Percentiles rank a stretch among this genome's conserved stretches.
Conservation (phyloP, 1,140 invertebrate species). For the Dermatophagoides farinae region DNA sequence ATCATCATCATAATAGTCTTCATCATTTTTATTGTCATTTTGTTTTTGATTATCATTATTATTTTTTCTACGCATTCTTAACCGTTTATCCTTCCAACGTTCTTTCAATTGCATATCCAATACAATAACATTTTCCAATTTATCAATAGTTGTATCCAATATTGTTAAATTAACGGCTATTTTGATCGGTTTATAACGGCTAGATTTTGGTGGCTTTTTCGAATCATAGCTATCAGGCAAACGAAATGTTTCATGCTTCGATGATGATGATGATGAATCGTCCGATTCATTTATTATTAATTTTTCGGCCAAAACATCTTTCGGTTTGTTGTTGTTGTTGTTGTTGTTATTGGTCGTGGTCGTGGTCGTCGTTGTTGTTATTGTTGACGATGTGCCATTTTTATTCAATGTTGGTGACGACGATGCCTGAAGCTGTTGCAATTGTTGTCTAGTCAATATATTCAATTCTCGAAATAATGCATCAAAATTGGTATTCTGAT, state of each 20-base stretch:
- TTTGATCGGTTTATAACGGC: background rate
- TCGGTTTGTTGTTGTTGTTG: too few species aligned
- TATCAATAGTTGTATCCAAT: background rate
- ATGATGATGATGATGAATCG: background rate
- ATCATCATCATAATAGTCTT: background rate
- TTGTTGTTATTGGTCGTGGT: background rate
- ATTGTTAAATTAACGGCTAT: background rate
- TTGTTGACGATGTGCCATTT: background rate
- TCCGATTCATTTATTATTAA: background rate
- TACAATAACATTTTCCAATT: background rate
- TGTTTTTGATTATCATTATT: background rate
- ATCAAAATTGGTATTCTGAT: constrained; percentile 4
- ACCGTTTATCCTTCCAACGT: background rate
- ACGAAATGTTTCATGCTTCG: background rate
- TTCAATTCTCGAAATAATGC: background rate
- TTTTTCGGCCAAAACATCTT: background rate
- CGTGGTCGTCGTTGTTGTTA: background rate
- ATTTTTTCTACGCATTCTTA: background rate
- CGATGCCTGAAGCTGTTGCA: background rate
- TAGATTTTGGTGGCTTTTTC: background rate
- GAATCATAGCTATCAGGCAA: background rate
- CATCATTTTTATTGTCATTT: background rate
- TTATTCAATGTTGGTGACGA: background rate
- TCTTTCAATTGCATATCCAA: background rate
- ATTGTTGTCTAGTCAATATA: background rate